Conservation (phyloP, 1,140 invertebrate genomes). For the Drosophila punjabiensis region DNA sequence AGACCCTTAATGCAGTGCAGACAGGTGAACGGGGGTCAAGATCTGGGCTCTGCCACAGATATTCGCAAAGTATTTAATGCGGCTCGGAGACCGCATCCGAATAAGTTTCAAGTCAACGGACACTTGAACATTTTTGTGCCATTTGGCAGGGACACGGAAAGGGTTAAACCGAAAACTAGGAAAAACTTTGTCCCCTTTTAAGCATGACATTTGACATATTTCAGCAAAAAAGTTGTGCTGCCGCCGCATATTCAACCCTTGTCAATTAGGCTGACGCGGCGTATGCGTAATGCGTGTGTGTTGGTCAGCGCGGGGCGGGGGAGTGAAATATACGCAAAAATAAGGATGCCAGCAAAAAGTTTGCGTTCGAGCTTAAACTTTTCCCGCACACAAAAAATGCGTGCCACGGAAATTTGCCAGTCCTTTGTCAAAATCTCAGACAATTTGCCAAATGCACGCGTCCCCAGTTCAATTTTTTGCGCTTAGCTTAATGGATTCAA, state of each 20-base stretch:
- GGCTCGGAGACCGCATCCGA: conserved; percentile 6
- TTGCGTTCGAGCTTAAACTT: conserved; percentile 65
- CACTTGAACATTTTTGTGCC: conserved; percentile 56
- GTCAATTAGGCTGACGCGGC: conserved; percentile 80
- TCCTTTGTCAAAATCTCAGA: conserved; percentile 57
- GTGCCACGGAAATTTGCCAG: conserved; percentile 35
- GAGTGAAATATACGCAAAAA: conserved; percentile 53
- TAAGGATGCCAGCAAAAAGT: conserved; percentile 59
- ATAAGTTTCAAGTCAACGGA: conserved; percentile 51
- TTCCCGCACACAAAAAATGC: conserved; percentile 35
- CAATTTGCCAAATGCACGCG: conserved; percentile 52
- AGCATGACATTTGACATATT: conserved; percentile 79
- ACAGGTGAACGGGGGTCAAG: conserved; percentile 20
- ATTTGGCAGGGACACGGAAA: conserved; percentile 39
- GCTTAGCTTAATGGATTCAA: conserved; percentile 26
- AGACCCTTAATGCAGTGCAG: conserved; percentile 5
- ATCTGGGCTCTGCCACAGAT: conserved; percentile 11
- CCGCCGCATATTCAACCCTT: conserved; percentile 73
- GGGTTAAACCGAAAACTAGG: conserved; percentile 44
- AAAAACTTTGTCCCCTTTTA: conserved; percentile 49
- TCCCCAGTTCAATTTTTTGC: conserved; percentile 18
- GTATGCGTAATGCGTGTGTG: conserved; percentile 69
- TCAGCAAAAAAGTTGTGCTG: conserved; percentile 68
- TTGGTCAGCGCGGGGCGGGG: conserved; percentile 15
- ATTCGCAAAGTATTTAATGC: conserved; percentile 35